These are phyloP conservation scores for Petrolisthes manimaculis DNA, from an alignment of 2,888 invertebrate species.

Conservation along the genomic window DNA sequence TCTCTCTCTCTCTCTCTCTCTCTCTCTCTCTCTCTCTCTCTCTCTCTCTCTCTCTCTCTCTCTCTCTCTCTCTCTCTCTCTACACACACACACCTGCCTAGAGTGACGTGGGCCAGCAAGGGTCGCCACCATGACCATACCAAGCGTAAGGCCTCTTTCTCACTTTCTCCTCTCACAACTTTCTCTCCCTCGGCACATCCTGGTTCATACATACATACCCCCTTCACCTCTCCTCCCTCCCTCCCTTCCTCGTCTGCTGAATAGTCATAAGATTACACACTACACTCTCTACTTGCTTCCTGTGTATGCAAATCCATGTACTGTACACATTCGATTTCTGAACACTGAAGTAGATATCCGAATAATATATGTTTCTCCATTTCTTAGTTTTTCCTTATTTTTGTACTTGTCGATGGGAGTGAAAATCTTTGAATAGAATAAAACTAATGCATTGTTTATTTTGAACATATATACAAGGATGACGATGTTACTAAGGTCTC, in stretches of 20 bases:
- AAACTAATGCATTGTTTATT: no score
- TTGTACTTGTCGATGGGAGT: no score
- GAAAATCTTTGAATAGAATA: no score
- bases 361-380: no score
- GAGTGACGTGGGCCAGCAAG: not conserved
- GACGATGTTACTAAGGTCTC: no score
- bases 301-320: no score
- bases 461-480: no score
- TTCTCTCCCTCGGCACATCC: not conserved
- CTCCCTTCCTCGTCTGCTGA: not conserved
- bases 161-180: not conserved
- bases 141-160: not conserved
- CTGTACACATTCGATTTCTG: no score
- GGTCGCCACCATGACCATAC: not conserved
- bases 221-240: not conserved
- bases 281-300: no score
- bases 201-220: not conserved
- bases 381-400: no score
- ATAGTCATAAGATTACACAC: no score
- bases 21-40: conserved; percentile 3
- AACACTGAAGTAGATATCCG: no score
- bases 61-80: conserved; percentile 4
- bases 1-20: not conserved
- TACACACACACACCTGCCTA: not conserved
- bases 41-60: conserved; percentile 3